Percentiles rank a stretch among this genome's conserved stretches.
Conservation (phyloP, 2,797 vertebrate species). For the Heterohyrax brucei region DNA sequence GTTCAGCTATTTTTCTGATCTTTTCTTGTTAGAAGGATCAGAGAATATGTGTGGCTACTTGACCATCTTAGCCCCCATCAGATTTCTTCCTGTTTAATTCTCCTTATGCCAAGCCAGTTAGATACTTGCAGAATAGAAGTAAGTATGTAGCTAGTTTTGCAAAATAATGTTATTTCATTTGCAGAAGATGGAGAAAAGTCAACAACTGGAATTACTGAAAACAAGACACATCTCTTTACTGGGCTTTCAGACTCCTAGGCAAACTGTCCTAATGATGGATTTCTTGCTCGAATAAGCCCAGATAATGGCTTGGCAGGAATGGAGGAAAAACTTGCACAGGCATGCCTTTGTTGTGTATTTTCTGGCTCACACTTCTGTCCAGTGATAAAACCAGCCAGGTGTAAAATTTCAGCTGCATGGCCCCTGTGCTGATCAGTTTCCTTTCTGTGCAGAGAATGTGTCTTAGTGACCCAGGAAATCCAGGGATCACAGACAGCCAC, state of each 20-base stretch:
- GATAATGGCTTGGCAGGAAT: background rate
- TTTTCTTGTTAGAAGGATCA: no score
- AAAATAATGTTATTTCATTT: constrained; percentile 65
- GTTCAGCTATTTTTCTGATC: no score
- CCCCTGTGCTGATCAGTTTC: background rate
- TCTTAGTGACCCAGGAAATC: constrained; percentile 76
- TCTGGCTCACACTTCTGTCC: constrained; percentile 3
- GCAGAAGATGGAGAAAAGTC: constrained; percentile 59
- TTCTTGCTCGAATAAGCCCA: constrained; percentile 38
- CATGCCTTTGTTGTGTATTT: background rate
- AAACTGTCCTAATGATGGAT: constrained; percentile 27
- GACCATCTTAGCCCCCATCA: no score
- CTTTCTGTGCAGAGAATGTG: constrained; percentile 27
- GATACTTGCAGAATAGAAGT: constrained; percentile 70
- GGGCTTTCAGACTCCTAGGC: background rate
- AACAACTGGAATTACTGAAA: constrained; percentile 63
- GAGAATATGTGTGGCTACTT: no score
- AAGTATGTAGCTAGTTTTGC: constrained; percentile 48
- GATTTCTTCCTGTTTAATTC: constrained; percentile 1
- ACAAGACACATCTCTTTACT: background rate
- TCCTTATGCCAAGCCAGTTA: constrained; percentile 58
- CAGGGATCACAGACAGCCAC: constrained; percentile 41
- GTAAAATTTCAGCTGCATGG: background rate
- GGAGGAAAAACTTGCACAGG: background rate
- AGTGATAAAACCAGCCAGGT: constrained; percentile 14